Base-by-base conservation (phyloP, 2,113 vertebrate species). In the Microcebus griseorufus region DNA sequence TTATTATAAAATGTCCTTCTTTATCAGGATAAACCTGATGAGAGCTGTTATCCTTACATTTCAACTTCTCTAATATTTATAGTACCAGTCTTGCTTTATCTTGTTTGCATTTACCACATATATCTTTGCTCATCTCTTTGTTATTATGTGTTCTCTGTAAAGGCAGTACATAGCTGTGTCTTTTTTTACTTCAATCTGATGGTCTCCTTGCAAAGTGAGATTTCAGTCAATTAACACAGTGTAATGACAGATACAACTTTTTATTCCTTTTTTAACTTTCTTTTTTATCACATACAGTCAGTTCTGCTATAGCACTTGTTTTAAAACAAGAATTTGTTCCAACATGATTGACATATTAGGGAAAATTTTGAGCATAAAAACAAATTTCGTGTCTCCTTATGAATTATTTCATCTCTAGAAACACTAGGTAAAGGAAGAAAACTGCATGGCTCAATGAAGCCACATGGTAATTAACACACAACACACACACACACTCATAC, bases 261-360 rank as follows among this genome's bases (percentile, higher is more conserved):
- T 73, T 88, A 51, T 67, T 76, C 53, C 27, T 95, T 90, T 88
- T 69, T 25, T 45, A 86, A 39, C 81, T 78, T 25, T 85, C 86
- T 73, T 58, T 14, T n/a, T 73, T 32, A 76, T 70, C 1, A 86
- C 29, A 73, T 34, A 42, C 2, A 67, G 42, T 80, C 75, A 25
- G 27, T 94, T 88, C 25, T 45, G 32, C 12, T n/a, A 20, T 55
- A 58, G 32, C 5, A 55, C 17, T 95, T 78, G 58, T 81, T 90
- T 94, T 69, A 87, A 96, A 93, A 95, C 20, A 88, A 4, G 9
- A 93, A 93, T 79, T 96, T 72, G 4, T 88, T 95, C 29, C 60
- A 80, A 69, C 22, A 39, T 48, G 58, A 85, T 51, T 69, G 39
- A 75, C 65, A 51, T 20, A 45, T 45, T 75, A 58, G 5, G 32